Conservation (phyloP, 2,888 invertebrate genomes). For the Tetragonula carbonaria region DNA sequence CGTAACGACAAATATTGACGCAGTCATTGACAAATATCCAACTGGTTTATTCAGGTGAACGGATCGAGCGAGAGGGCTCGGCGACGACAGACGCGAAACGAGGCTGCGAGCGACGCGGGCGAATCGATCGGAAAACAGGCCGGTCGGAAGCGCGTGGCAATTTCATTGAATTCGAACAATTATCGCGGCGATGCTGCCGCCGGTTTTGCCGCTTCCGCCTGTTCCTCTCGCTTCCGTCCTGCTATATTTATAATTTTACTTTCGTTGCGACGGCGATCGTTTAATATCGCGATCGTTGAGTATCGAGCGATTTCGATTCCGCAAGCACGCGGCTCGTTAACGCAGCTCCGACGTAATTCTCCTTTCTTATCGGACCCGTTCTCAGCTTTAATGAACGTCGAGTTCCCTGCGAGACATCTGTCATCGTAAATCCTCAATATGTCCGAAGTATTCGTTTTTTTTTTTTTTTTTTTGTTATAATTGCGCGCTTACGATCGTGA, state of each 20-base stretch:
- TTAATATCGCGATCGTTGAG: background rate
- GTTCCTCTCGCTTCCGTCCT: background rate
- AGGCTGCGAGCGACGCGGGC: constrained; percentile 49
- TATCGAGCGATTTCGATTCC: background rate
- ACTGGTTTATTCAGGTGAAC: constrained; percentile 66
- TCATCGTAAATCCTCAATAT: constrained; percentile 5
- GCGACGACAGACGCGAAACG: constrained; percentile 42
- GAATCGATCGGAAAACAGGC: constrained; percentile 54
- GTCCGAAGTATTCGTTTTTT: background rate
- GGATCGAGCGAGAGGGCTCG: background rate
- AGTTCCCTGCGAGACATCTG: constrained; percentile 2
- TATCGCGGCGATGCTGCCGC: constrained; percentile 33
- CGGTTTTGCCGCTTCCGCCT: constrained; percentile 31
- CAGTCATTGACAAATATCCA: constrained; percentile 57
- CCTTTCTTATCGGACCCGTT: constrained; percentile 4
- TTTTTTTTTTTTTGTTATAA: too few relatives aligned
- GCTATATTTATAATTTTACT: constrained; percentile 12
- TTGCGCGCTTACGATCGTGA: background rate
- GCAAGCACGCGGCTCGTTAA: constrained; percentile 9
- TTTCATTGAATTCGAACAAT: constrained; percentile 58
- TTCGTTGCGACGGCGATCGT: background rate
- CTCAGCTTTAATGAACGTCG: background rate
- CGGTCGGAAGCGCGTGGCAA: constrained; percentile 38
- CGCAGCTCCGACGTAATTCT: background rate
- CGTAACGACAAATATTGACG: constrained; percentile 58